phyloP scores from a whole-genome alignment of 2,113 vertebrate species.

The Planiliza haematocheilus region DNA sequence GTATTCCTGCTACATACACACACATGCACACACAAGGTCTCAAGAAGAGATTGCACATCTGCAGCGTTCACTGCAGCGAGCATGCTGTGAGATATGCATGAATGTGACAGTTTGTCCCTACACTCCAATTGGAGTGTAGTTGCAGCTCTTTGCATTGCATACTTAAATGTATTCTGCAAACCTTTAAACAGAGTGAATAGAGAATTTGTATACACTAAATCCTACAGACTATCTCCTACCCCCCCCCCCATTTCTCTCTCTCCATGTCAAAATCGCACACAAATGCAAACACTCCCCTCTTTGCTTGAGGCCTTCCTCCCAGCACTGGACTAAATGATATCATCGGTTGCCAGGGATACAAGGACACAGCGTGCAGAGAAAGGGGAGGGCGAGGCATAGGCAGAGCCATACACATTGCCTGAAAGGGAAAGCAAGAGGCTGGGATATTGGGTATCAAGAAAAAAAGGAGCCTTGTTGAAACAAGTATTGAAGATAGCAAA shows the following conservation, averaged over 20 bases:
- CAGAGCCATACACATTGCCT: conserved; percentile 61
- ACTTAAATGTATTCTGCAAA: background rate
- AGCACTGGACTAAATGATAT: conserved; percentile 81
- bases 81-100: conserved; percentile 14
- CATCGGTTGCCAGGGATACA: conserved; percentile 84
- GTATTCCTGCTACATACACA: conserved; percentile 32
- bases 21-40: conserved; percentile 23
- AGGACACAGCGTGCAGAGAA: conserved; percentile 74
- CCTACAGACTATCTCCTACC: background rate
- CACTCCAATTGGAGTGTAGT: conserved; percentile 12
- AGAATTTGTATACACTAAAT: conserved; percentile 25
- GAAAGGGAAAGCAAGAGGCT: conserved; percentile 58
- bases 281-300: conserved; percentile 62
- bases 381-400: conserved; percentile 70
- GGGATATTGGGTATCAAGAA: conserved; percentile 60
- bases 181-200: background rate
- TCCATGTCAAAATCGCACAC: conserved; percentile 59
- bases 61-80: conserved; percentile 57
- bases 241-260: background rate
- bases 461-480: conserved; percentile 56
- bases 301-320: conserved; percentile 72
- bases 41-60: conserved; percentile 56
- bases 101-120: conserved; percentile 23
- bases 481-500: conserved; percentile 47
- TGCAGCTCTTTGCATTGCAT: background rate